Percentiles rank a stretch among this genome's conserved stretches.
These are phyloP conservation scores for Phoronis australis DNA, from an alignment of 2,888 invertebrate species.

Conservation along the genomic window DNA sequence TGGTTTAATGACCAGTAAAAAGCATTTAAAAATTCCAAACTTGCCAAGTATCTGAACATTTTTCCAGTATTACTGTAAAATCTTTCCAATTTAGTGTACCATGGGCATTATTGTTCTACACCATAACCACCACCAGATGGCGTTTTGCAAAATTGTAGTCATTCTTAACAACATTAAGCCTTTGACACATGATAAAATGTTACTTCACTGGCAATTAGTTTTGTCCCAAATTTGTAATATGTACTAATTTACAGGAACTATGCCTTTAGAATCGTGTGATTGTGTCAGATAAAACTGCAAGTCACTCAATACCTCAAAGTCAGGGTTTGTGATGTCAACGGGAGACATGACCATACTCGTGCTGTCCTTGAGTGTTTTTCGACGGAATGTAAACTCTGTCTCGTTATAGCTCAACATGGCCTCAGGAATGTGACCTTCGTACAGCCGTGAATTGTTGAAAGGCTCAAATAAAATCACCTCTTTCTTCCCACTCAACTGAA, in stretches of 20 bases:
- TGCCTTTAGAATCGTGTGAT: neutral
- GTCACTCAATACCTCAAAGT: constrained; percentile 28
- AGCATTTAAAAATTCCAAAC: no score
- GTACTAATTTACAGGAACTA: neutral
- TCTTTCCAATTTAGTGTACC: no score
- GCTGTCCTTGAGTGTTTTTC: constrained; percentile 34
- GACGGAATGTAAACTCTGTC: constrained; percentile 22
- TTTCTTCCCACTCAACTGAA: constrained; percentile 44
- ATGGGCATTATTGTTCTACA: no score
- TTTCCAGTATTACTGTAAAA: no score
- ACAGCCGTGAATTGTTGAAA: constrained; percentile 33
- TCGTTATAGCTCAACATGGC: constrained; percentile 32
- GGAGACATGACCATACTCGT: constrained; percentile 51
- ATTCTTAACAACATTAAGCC: no score
- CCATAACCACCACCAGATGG: no score
- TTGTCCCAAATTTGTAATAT: neutral
- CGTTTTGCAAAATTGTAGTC: no score
- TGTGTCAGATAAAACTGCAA: neutral
- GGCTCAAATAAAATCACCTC: constrained; percentile 45
- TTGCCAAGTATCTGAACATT: no score
- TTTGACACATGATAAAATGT: no score
- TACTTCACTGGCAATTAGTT: no score
- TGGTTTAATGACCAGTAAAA: no score
- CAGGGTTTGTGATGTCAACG: constrained; percentile 36
- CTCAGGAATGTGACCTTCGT: constrained; percentile 48